Percentiles rank a stretch among this genome's conserved stretches.
These are phyloP conservation scores for Drosophila stalkeri DNA, from an alignment of 2,888 invertebrate species.

Conservation along the genomic window DNA sequence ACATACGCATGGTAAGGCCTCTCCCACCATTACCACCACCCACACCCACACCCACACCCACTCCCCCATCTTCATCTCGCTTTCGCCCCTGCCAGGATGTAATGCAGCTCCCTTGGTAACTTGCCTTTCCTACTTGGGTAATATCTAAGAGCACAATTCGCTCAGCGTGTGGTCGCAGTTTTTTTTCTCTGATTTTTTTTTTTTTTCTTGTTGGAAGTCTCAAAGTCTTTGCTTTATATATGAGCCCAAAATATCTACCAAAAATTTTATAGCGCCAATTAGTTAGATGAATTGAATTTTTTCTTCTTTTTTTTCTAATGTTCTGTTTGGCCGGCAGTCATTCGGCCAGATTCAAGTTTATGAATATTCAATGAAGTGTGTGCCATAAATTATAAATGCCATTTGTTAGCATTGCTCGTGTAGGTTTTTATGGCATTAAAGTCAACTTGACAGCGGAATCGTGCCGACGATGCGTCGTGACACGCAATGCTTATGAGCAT, in stretches of 20 bases:
- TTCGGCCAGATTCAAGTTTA: constrained; percentile 67
- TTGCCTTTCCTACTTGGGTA: constrained; percentile 7
- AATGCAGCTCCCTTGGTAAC: constrained; percentile 75
- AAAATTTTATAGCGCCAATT: constrained; percentile 73
- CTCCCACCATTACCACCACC: neutral
- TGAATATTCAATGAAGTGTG: constrained; percentile 80
- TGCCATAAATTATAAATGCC: constrained; percentile 76
- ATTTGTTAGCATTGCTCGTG: constrained; percentile 68
- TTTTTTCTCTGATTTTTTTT: neutral
- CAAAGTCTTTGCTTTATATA: constrained; percentile 11
- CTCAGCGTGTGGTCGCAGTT: constrained; percentile 52
- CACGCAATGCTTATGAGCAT: neutral
- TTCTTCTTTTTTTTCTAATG: constrained; percentile 24
- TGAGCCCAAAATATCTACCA: constrained; percentile 39
- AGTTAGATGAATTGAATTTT: constrained; percentile 75
- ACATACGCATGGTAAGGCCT: constrained; percentile 47
- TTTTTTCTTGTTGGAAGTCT: neutral
- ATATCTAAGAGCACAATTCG: constrained; percentile 16
- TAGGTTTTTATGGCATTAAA: constrained; percentile 60
- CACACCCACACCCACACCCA: neutral
- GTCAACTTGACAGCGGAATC: neutral
- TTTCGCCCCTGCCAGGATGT: constrained; percentile 3
- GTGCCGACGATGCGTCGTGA: neutral
- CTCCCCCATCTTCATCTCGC: neutral
- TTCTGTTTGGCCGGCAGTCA: constrained; percentile 2